Evolutionary conservation across 2,888 invertebrate species (phyloP), one percentile per base, ranked within the genome.

Genomic region (Branchipolynoe longqiensis): DNA sequence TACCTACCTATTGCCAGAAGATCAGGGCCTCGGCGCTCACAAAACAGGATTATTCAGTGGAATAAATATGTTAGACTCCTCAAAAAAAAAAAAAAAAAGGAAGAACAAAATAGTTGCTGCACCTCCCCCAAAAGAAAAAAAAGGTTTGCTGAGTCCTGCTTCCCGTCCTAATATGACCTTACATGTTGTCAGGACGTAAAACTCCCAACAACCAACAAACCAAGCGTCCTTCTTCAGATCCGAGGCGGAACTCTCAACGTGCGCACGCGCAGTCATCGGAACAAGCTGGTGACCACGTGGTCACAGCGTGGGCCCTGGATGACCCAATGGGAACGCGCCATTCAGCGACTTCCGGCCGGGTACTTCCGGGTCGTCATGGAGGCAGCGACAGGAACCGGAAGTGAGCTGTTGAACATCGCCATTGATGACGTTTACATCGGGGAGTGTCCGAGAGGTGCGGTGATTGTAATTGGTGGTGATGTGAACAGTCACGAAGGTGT

Each of bases 381-480:
- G 28, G 88, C 88, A 6, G 22, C 25, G 22, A 78, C 87, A 0
- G 86, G 86, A 0, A 62, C 41, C 1, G 85, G 83, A 6, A 82
- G 69, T 36, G 86, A 81, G 0, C 64, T 81, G 2, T 54, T 87
- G 4, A 86, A 83, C 59, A 58, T 87, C 14, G 88, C 88, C 48
- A 64, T 88, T 6, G 88, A 88, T 81, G 88, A 88, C 38, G 62
- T 88, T 18, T 41, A n/a, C 28, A 88, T 88, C n/a, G 88, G 85
- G 8, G 58, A 64, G 22, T 88, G 88, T 86, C 86, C 36, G 25
- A 58, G 38, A 56, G 84, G 84, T 84, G 38, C 31, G 25, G 1
- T 41, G 0, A 31, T 62, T 25, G 48, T 8, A 48, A 48, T 12
- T 48, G 8, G 48, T 48, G 8, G 48, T n/a, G n/a, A n/a, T n/a